Evolutionary conservation across 2,113 vertebrate species (phyloP).

Genomic region (Eonycteris spelaea): DNA sequence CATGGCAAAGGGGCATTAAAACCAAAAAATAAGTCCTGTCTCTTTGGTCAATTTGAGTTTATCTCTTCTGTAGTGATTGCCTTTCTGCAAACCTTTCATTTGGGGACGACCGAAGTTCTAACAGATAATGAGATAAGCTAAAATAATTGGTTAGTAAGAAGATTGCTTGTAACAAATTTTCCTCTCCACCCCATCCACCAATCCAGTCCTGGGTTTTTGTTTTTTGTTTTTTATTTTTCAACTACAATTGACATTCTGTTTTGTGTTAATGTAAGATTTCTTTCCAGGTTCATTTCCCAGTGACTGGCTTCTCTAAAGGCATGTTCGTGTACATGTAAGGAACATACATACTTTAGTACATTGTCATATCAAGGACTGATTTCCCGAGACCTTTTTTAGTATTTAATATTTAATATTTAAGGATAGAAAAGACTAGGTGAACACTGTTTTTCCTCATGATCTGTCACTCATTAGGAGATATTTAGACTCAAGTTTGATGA

Average conservation of each 20-base stretch:
- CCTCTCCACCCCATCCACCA: background rate
- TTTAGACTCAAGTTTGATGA: slow-evolving; percentile 66
- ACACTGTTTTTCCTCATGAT: slow-evolving; percentile 49
- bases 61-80: background rate
- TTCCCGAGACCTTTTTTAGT: slow-evolving; percentile 54
- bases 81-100: background rate
- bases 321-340: background rate
- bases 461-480: slow-evolving; percentile 71
- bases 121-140: slow-evolving; percentile 16
- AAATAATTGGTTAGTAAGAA: background rate
- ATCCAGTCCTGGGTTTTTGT: background rate
- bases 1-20: background rate
- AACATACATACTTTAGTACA: background rate
- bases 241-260: background rate
- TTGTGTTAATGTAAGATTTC: slow-evolving; percentile 27
- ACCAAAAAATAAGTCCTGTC: background rate
- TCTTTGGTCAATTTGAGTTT: slow-evolving; percentile 5
- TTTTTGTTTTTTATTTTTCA: background rate
- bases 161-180: background rate
- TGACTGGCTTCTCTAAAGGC: slow-evolving; percentile 33
- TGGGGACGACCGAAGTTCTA: fast-evolving
- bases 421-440: slow-evolving; percentile 50
- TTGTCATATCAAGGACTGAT: background rate
- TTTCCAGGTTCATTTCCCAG: background rate
- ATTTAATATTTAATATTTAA: slow-evolving; percentile 62